Evolutionary conservation across 2,797 vertebrate genomes (phyloP).

Genomic region (Fratercula arctica): DNA sequence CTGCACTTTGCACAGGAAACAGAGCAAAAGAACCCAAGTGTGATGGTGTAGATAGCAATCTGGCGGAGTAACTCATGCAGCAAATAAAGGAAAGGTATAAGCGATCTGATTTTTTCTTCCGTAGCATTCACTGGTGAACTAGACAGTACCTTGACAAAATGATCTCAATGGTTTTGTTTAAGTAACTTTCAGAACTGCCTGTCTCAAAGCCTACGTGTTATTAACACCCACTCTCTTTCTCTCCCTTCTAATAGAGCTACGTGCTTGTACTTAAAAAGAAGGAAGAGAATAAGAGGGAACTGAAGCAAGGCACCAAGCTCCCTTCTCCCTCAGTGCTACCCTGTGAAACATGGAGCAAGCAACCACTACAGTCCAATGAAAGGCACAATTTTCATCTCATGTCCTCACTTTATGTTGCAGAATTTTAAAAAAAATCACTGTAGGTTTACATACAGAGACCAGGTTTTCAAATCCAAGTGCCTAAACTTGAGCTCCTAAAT

Average conservation of each 20-base stretch:
- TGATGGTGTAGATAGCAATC: background rate
- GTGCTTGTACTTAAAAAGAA: background rate
- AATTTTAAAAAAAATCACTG: background rate
- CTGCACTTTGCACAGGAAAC: background rate
- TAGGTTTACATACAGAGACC: background rate
- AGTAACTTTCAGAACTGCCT: slow-evolving; percentile 22
- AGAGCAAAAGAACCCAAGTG: background rate
- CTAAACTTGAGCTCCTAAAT: background rate
- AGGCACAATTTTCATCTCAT: background rate
- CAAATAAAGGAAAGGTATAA: slow-evolving; percentile 17
- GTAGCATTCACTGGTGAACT: background rate
- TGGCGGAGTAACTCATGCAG: background rate
- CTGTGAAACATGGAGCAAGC: background rate
- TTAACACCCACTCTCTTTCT: slow-evolving; percentile 43
- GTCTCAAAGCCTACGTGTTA: slow-evolving; percentile 7
- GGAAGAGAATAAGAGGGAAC: background rate
- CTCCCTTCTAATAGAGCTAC: slow-evolving; percentile 1
- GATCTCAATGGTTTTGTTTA: slow-evolving; percentile 41
- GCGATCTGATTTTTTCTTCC: background rate
- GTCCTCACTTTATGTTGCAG: background rate
- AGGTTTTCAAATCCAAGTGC: background rate
- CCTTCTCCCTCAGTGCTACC: background rate
- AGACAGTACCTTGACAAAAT: slow-evolving; percentile 26
- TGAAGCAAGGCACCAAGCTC: background rate
- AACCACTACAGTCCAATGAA: background rate